A percentile compares a stretch with the other conserved stretches of the same genome.
Evolutionary conservation across 2,888 invertebrate genomes (phyloP).

Genomic region (Andrena praecox): DNA sequence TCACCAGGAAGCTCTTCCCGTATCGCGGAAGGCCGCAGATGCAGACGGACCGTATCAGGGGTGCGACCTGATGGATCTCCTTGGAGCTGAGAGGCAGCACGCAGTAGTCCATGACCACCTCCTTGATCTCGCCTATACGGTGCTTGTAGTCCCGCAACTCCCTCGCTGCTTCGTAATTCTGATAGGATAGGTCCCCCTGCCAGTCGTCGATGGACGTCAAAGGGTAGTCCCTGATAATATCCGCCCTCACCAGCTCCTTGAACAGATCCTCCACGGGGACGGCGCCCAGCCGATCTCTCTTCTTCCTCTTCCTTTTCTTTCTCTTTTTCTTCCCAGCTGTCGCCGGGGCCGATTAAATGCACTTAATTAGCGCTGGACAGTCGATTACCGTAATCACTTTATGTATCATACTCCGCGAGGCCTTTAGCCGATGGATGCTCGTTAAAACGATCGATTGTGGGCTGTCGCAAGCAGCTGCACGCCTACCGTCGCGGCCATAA

Average conservation of each 20-base stretch:
- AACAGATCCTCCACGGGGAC: conserved; percentile 89
- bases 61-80: conserved; percentile 76
- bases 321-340: background rate
- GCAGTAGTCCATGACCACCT: conserved; percentile 88
- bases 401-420: too few relatives aligned
- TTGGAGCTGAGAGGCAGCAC: conserved; percentile 86
- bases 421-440: background rate
- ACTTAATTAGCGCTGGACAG: conserved; percentile 3
- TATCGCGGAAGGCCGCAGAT: conserved; percentile 89
- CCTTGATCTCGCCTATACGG: conserved; percentile 88
- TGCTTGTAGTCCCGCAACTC: conserved; percentile 85
- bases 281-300: conserved; percentile 84
- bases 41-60: conserved; percentile 82
- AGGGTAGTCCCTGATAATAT: conserved; percentile 89
- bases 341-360: background rate
- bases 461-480: conserved; percentile 1
- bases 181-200: conserved; percentile 89
- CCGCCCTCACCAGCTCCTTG: conserved; percentile 89
- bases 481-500: background rate
- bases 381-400: too few relatives aligned
- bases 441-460: conserved; percentile 9
- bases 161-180: conserved; percentile 86
- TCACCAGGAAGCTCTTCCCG: conserved; percentile 90
- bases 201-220: conserved; percentile 87
- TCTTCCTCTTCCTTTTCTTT: conserved; percentile 53